Evolutionary conservation across 2,797 vertebrate species (phyloP).

Genomic region (Rhynchonycteris naso): DNA sequence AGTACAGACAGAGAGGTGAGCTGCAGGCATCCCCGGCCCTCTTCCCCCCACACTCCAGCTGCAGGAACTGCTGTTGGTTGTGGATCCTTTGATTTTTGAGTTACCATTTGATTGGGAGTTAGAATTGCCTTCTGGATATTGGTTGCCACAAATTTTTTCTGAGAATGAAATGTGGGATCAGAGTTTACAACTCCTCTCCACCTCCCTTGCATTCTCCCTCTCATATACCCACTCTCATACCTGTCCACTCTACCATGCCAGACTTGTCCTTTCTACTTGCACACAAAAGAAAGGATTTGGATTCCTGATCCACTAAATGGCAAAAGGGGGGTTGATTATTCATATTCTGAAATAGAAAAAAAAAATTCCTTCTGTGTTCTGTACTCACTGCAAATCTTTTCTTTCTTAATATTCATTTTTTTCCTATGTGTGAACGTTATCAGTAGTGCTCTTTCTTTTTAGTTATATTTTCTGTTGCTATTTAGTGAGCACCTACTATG

Average conservation of each 20-base stretch:
- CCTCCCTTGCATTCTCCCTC: background rate
- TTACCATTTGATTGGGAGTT: background rate
- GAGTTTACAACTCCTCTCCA: background rate
- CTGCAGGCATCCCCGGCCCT: too few relatives aligned
- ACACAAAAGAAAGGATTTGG: background rate
- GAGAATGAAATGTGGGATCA: background rate
- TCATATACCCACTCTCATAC: rapidly evolving
- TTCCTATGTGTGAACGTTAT: background rate
- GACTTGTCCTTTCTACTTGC: background rate
- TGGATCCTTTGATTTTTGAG: background rate
- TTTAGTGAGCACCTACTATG: background rate
- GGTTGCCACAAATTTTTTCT: background rate
- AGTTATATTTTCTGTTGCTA: background rate
- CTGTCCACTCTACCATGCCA: rapidly evolving
- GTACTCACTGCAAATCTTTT: background rate
- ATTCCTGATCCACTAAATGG: background rate
- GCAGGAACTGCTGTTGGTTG: background rate
- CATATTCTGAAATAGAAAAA: background rate
- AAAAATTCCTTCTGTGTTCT: background rate
- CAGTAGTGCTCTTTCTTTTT: background rate
- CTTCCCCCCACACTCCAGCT: background rate
- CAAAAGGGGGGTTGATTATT: background rate
- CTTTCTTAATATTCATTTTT: background rate
- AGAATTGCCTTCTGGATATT: background rate
- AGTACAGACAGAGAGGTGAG: constrained; percentile 89